Percentiles rank a stretch among this genome's conserved stretches.
These are phyloP conservation scores for Limulus polyphemus DNA, from an alignment of 2,888 invertebrate genomes.

Conservation along the genomic window DNA sequence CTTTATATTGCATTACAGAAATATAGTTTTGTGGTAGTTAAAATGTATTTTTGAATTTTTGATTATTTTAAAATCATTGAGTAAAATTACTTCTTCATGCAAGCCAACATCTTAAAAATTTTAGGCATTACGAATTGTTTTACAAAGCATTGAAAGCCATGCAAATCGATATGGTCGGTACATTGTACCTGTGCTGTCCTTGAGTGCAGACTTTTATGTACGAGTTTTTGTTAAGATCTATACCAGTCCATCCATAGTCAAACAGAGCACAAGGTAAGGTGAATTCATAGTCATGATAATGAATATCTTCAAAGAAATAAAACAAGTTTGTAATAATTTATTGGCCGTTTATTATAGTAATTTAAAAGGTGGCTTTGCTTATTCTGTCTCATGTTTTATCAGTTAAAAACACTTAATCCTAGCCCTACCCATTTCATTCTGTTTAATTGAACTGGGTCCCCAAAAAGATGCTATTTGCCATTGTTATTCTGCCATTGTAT, in stretches of 20 bases:
- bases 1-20: no score
- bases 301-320: not conserved
- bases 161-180: slow-evolving; percentile 87
- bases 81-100: no score
- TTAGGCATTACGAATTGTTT: slow-evolving; percentile 77
- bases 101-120: slow-evolving; percentile 29
- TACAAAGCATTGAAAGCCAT: slow-evolving; percentile 77
- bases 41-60: no score
- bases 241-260: slow-evolving; percentile 68
- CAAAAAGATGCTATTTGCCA: no score
- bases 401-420: no score
- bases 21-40: no score
- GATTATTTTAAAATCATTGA: no score
- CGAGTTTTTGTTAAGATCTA: slow-evolving; percentile 78
- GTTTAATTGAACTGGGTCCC: no score
- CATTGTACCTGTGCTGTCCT: slow-evolving; percentile 74
- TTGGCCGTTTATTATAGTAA: slow-evolving; percentile 7
- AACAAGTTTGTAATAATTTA: not conserved
- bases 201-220: slow-evolving; percentile 94
- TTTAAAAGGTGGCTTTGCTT: no score
- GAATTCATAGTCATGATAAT: not conserved
- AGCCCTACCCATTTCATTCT: no score
- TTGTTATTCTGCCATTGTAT: no score
- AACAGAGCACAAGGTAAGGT: slow-evolving; percentile 61
- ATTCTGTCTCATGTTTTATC: no score